These are phyloP conservation scores for Streptopelia turtur DNA, from an alignment of 2,797 vertebrate species.

Conservation along the genomic window DNA sequence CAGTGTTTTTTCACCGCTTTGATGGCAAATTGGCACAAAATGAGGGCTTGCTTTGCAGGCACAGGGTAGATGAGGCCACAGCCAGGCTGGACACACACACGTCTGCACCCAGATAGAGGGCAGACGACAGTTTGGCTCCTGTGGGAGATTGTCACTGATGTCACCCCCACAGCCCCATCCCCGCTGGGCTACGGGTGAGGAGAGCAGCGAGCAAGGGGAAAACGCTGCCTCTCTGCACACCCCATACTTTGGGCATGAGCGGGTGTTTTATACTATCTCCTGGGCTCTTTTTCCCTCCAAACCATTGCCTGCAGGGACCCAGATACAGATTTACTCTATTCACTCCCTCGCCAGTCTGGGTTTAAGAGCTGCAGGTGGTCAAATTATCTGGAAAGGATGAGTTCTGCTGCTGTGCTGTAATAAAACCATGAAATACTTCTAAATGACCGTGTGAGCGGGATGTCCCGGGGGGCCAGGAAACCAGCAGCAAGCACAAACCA, in stretches of 20 bases:
- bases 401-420: background rate
- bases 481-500: background rate
- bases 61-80: accelerated
- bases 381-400: background rate
- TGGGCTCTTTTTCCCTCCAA: background rate
- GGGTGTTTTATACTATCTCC: background rate
- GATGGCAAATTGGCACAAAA: background rate
- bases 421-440: background rate
- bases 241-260: background rate
- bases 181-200: background rate
- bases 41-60: background rate
- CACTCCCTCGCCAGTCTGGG: background rate
- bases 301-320: background rate
- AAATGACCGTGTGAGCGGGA: accelerated
- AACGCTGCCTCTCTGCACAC: background rate
- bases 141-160: background rate
- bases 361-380: background rate
- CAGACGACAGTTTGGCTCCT: background rate
- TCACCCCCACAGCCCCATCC: accelerated
- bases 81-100: background rate
- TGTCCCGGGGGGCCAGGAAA: background rate
- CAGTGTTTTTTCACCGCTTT: accelerated
- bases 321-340: background rate
- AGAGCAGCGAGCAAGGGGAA: background rate
- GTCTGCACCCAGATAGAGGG: background rate